Percentiles rank a stretch among this genome's conserved stretches.
These are phyloP conservation scores for Euschistus heros DNA, from an alignment of 1,140 invertebrate species.

Conservation along the genomic window DNA sequence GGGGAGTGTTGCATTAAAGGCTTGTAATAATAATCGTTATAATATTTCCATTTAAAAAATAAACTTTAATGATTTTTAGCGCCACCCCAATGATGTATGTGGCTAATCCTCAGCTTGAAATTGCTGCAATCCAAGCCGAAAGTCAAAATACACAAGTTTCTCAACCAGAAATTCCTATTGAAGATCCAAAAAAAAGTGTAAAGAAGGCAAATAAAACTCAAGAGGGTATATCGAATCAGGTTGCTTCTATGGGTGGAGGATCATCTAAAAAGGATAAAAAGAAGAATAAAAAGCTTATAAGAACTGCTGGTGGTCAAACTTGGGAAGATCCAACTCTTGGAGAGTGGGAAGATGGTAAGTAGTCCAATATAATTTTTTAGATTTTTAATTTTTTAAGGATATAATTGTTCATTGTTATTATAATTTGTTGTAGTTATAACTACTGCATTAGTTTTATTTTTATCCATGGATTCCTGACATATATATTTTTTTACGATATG, in stretches of 20 bases:
- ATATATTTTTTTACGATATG: too few species aligned
- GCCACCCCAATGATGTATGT: constrained; percentile 33
- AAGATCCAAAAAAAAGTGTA: constrained; percentile 36
- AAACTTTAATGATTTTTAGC: constrained; percentile 27
- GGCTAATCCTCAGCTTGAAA: constrained; percentile 27
- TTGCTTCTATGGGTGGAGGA: constrained; percentile 26
- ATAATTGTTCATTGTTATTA: too few species aligned
- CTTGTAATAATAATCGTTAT: not conserved
- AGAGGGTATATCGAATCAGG: constrained; percentile 34
- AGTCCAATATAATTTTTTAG: too few species aligned
- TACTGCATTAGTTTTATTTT: too few species aligned
- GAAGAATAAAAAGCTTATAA: constrained; percentile 50
- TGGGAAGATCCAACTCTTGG: constrained; percentile 88
- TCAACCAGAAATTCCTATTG: constrained; percentile 3
- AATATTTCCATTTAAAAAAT: not conserved
- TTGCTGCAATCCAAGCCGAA: constrained; percentile 20
- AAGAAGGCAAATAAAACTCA: constrained; percentile 22
- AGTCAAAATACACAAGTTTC: constrained; percentile 19
- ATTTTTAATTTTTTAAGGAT: too few species aligned
- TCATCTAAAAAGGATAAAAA: constrained; percentile 39
- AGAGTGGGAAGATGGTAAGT: constrained; percentile 78
- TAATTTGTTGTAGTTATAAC: too few species aligned
- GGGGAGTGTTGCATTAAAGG: not conserved
- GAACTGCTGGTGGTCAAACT: constrained; percentile 80
- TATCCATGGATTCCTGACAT: too few species aligned